Evolutionary conservation across 2,888 invertebrate genomes (phyloP), one percentile per base, ranked within the genome.

Genomic region (Anthophora plumipes): DNA sequence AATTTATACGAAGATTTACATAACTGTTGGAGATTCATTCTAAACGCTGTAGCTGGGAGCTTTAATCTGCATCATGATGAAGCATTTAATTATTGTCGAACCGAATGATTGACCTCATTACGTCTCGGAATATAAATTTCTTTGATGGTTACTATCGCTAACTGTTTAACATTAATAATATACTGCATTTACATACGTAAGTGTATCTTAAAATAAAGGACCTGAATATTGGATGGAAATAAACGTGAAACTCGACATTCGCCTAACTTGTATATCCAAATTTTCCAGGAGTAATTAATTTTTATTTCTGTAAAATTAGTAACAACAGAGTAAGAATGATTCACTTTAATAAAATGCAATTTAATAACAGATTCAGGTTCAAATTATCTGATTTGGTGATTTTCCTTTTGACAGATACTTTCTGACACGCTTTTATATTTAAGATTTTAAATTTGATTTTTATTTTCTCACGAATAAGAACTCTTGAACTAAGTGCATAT

Each of bases 61-160:
- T 77, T 68, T 68, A 78, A 80, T 80, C 55, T 52, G 37, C 71
- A 55, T 63, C 67, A 61, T 63, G 71, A 63, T 60, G 71, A 68
- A 68, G 63, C 63, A 63, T 64, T 80, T 77, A 77, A 72, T 80
- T 80, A 77, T 71, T 67, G 25, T 22, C 22, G 57, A 39, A 68
- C 52, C 43, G 64, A 77, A 50, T 22, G 55, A 67, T 67, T 20
- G 61, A 52, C 50, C 25, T 37, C 43, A 55, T 55, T n/a, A 41
- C 63, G 22, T 39, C 39, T 57, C 12, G 20, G 39, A 22, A 68
- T 61, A 39, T 1, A 50, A 75, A 75, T 67, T 8, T 31, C 39
- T 39, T 60, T 25, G 20, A 61, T 37, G 11, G 0, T 3, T 31
- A 31, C 31, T 20, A n/a, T 2, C 31, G 7, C 1, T 12, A 17